Conservation (phyloP, 2,888 invertebrate species). For the Melitaea athalia region DNA sequence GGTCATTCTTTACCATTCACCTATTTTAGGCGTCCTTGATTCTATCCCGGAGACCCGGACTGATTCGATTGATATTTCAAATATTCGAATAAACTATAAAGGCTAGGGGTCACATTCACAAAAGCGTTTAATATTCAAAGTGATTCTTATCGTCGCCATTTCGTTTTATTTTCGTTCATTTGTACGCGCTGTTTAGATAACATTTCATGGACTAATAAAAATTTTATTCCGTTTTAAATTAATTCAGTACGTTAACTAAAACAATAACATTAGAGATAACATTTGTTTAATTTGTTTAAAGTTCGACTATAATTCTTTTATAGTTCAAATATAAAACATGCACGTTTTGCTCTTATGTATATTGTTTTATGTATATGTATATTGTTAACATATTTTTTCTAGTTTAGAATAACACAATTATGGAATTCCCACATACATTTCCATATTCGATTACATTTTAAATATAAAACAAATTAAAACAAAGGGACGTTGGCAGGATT, state of each 20-base stretch:
- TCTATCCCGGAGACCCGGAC: slow-evolving; percentile 41
- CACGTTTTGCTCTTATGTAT: no score
- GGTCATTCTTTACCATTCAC: slow-evolving; percentile 61
- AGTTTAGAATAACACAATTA: slow-evolving; percentile 7
- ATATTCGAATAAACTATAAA: slow-evolving; percentile 52
- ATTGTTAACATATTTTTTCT: background rate
- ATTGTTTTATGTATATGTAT: background rate
- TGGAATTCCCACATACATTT: slow-evolving; percentile 23
- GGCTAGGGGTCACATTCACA: slow-evolving; percentile 66
- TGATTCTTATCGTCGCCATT: slow-evolving; percentile 61
- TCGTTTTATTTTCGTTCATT: slow-evolving; percentile 60
- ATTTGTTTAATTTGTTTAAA: slow-evolving; percentile 17
- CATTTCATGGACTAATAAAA: slow-evolving; percentile 62
- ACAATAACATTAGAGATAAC: slow-evolving; percentile 29
- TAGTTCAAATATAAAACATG: background rate
- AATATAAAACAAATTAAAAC: slow-evolving; percentile 38
- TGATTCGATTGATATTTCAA: slow-evolving; percentile 39
- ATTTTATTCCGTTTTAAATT: slow-evolving; percentile 49
- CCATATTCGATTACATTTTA: slow-evolving; percentile 22
- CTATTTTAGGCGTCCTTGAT: slow-evolving; percentile 77
- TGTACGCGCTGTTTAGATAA: slow-evolving; percentile 60
- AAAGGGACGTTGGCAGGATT: slow-evolving; percentile 40
- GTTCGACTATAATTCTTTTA: background rate
- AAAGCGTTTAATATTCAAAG: slow-evolving; percentile 61
- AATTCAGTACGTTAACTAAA: slow-evolving; percentile 26